A percentile compares a stretch with the other conserved stretches of the same genome.
phyloP scores from a whole-genome alignment of 2,113 vertebrate species.

The Apeltes quadracus region DNA sequence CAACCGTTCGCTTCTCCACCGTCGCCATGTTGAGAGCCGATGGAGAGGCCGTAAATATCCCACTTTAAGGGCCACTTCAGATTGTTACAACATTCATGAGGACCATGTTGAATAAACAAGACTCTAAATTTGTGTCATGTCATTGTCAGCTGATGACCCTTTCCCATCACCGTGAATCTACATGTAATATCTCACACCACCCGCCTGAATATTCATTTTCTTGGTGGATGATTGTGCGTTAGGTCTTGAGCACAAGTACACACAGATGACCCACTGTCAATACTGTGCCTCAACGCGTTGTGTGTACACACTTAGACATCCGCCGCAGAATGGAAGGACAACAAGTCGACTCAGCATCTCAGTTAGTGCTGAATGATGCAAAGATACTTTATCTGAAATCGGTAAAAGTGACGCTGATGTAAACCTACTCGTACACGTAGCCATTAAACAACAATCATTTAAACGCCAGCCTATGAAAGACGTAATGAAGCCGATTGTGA shows the following conservation, averaged over 20 bases:
- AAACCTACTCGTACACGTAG: not conserved
- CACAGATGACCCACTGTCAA: not conserved
- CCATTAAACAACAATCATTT: not conserved
- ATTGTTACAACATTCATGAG: not conserved
- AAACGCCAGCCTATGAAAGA: not conserved
- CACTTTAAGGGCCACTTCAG: not conserved
- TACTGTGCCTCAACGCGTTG: not conserved
- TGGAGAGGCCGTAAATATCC: too few relatives aligned
- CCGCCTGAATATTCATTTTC: not conserved
- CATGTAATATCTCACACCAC: not conserved
- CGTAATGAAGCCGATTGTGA: conserved; percentile 35
- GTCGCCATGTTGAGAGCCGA: too few relatives aligned
- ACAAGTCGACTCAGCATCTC: conserved; percentile 42
- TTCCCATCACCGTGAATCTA: too few relatives aligned
- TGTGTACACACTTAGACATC: not conserved
- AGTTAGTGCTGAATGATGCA: conserved; percentile 6
- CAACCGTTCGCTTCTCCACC: too few relatives aligned
- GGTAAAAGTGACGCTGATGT: not conserved
- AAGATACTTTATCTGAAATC: not conserved
- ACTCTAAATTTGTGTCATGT: too few relatives aligned
- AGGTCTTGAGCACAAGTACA: not conserved
- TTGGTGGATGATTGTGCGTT: not conserved
- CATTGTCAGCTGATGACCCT: too few relatives aligned
- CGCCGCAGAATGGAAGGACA: not conserved
- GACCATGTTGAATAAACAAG: not conserved